phyloP scores from a whole-genome alignment of 2,888 invertebrate species.

The Drosophila nr. perissopoda region DNA sequence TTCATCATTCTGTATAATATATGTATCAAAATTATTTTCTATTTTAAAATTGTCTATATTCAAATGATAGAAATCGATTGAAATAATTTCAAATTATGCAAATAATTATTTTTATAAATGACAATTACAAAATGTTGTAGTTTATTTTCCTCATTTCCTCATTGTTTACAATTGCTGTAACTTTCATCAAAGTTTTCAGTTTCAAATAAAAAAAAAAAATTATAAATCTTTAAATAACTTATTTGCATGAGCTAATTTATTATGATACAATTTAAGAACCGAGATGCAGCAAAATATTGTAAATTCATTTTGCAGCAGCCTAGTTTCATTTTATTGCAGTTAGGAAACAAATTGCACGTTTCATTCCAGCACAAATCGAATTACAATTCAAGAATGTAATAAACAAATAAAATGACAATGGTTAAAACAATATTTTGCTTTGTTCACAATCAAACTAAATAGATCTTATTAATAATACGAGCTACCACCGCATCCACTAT shows the following conservation, averaged over 20 bases:
- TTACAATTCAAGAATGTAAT: constrained; percentile 4
- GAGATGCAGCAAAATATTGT: constrained; percentile 9
- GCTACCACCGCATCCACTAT: constrained; percentile 41
- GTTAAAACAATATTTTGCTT: constrained; percentile 21
- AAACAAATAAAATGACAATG: constrained; percentile 3
- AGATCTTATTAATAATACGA: constrained; percentile 53
- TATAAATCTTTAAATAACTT: constrained; percentile 1
- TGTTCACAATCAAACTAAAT: constrained; percentile 48
- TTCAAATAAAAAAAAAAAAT: not conserved
- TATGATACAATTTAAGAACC: not conserved
- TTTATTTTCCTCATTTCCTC: not conserved
- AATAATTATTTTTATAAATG: not conserved
- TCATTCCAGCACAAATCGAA: constrained; percentile 22
- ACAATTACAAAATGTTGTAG: not conserved
- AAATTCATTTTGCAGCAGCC: constrained; percentile 11
- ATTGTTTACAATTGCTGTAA: not conserved
- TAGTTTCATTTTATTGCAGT: constrained; percentile 8
- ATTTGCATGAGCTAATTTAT: not conserved
- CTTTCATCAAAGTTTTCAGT: not conserved
- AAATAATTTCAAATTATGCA: not conserved
- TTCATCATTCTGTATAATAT: not conserved
- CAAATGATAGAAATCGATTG: not conserved
- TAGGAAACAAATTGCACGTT: constrained; percentile 10
- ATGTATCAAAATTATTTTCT: not conserved
- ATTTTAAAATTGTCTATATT: not conserved